phyloP scores from a whole-genome alignment of 1,140 invertebrate genomes.

The Anagrus nilaparvatae region DNA sequence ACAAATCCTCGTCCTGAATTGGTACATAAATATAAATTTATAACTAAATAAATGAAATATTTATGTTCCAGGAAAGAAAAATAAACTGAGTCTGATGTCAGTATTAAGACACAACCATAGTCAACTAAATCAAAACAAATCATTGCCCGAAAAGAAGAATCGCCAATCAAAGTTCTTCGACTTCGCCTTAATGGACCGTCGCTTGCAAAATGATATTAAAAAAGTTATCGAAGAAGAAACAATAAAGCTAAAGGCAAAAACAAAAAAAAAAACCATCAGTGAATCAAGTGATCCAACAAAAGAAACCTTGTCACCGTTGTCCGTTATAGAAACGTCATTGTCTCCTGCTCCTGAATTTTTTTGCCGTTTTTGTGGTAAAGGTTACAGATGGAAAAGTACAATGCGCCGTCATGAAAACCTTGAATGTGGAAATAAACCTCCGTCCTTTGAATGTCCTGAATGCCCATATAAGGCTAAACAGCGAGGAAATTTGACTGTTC shows the following conservation, averaged over 20 bases:
- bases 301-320: not conserved
- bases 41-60: conserved; percentile 8
- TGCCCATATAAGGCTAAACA: conserved; percentile 71
- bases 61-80: conserved; percentile 10
- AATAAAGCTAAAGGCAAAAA: not conserved
- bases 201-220: conserved; percentile 24
- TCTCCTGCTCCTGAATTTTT: conserved; percentile 43
- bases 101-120: conserved; percentile 12
- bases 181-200: conserved; percentile 26
- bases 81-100: conserved; percentile 17
- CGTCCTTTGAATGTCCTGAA: conserved; percentile 68
- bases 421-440: conserved; percentile 78
- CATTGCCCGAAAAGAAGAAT: conserved; percentile 15
- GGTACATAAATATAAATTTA: conserved; percentile 21
- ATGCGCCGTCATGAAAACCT: conserved; percentile 71
- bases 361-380: conserved; percentile 68
- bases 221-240: not conserved
- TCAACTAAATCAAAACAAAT: too few relatives aligned
- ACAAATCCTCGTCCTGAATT: conserved; percentile 30
- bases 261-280: not conserved
- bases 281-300: not conserved
- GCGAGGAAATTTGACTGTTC: conserved; percentile 67
- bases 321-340: not conserved
- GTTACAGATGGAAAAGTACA: conserved; percentile 73
- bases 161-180: conserved; percentile 4